phyloP scores from a whole-genome alignment of 2,113 vertebrate species.

The Glaucomys volans region DNA sequence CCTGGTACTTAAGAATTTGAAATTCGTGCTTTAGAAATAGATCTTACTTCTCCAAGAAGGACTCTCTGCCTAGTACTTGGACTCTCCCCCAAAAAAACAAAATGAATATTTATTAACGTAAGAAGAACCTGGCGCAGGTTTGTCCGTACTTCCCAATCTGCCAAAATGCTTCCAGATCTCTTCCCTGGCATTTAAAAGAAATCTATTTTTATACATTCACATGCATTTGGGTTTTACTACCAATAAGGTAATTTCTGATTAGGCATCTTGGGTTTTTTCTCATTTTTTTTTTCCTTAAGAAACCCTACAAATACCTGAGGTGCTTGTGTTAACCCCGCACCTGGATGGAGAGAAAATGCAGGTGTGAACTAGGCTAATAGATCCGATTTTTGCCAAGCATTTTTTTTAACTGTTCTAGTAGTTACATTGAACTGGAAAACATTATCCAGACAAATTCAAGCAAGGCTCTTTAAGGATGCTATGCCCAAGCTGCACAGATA shows the following conservation, averaged over 20 bases:
- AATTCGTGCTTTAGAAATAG: slow-evolving; percentile 15
- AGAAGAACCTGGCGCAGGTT: slow-evolving; percentile 77
- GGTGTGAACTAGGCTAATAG: slow-evolving; percentile 60
- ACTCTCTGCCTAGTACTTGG: slow-evolving; percentile 73
- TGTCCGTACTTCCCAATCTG: slow-evolving; percentile 43
- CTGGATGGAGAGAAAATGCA: slow-evolving; percentile 58
- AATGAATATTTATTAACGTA: slow-evolving; percentile 84
- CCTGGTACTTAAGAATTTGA: slow-evolving; percentile 32
- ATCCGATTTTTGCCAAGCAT: slow-evolving; percentile 14
- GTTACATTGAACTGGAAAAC: not conserved
- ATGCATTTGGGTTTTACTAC: slow-evolving; percentile 80
- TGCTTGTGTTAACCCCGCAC: slow-evolving; percentile 63
- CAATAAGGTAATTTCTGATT: slow-evolving; percentile 77
- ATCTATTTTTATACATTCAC: slow-evolving; percentile 79
- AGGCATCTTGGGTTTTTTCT: slow-evolving; percentile 9
- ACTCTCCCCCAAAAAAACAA: slow-evolving; percentile 68
- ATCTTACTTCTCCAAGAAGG: slow-evolving; percentile 67
- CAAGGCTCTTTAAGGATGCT: not conserved
- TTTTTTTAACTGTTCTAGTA: not conserved
- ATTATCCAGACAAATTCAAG: slow-evolving; percentile 28
- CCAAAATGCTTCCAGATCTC: slow-evolving; percentile 75
- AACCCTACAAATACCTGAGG: slow-evolving; percentile 58
- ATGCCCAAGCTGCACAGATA: not conserved
- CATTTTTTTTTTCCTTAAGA: slow-evolving; percentile 38
- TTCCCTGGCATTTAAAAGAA: slow-evolving; percentile 76